Evolutionary conservation across 2,888 invertebrate species (phyloP).

Genomic region (Stramonita haemastoma): DNA sequence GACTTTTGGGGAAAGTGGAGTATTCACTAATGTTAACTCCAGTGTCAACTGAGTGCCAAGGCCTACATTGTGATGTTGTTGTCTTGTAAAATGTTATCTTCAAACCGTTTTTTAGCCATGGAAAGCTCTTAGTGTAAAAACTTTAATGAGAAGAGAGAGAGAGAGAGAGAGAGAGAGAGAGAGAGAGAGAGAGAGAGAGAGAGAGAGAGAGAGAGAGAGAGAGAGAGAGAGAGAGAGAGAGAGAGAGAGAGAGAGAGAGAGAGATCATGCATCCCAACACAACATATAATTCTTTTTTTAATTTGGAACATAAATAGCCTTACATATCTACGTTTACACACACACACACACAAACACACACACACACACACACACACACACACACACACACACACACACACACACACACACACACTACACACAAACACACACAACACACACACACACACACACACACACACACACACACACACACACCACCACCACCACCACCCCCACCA

Average conservation of each 20-base stretch:
- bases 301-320: not conserved
- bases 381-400: not conserved
- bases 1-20: too few relatives aligned
- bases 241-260: not conserved
- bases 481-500: not conserved
- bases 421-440: not conserved
- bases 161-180: not conserved
- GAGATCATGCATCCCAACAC: not conserved
- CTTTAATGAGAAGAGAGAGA: not conserved
- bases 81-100: not conserved
- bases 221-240: not conserved
- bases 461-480: not conserved
- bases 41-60: not conserved
- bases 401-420: not conserved
- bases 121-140: too few relatives aligned
- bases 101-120: not conserved
- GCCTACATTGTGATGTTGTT: not conserved
- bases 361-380: not conserved
- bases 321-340: not conserved
- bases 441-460: not conserved
- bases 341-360: not conserved
- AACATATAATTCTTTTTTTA: not conserved
- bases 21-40: too few relatives aligned
- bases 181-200: not conserved
- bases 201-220: not conserved